These are phyloP conservation scores for Lacanobia oleracea DNA, from an alignment of 2,888 invertebrate genomes.

Conservation along the genomic window DNA sequence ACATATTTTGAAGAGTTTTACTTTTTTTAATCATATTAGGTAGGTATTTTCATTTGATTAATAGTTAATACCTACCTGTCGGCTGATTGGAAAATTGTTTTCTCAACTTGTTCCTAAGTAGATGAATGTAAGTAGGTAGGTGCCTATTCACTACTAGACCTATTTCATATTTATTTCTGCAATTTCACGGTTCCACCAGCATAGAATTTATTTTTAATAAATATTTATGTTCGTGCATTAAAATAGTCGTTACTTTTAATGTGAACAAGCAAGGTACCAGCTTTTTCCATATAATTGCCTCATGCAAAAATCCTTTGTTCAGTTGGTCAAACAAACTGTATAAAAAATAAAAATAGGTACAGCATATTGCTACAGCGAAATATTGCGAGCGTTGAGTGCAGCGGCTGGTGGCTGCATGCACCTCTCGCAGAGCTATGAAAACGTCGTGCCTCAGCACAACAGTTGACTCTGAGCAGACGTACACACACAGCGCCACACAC, in stretches of 20 bases:
- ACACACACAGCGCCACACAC: slow-evolving; percentile 73
- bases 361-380: slow-evolving; percentile 73
- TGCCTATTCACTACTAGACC: background rate
- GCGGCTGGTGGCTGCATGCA: slow-evolving; percentile 72
- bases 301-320: slow-evolving; percentile 58
- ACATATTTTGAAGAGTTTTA: slow-evolving; percentile 19
- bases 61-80: slow-evolving; percentile 20
- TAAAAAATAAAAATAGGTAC: slow-evolving; percentile 56
- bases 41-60: slow-evolving; percentile 32
- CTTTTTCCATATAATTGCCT: slow-evolving; percentile 57
- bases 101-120: background rate
- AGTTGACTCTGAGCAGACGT: slow-evolving; percentile 86
- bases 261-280: slow-evolving; percentile 44
- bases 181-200: slow-evolving; percentile 18
- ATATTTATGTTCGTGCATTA: slow-evolving; percentile 34
- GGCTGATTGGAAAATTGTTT: slow-evolving; percentile 32
- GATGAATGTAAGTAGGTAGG: background rate
- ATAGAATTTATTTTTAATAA: slow-evolving; percentile 39
- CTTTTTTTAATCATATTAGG: slow-evolving; percentile 5
- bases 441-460: slow-evolving; percentile 86
- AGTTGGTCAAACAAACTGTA: slow-evolving; percentile 61
- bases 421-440: slow-evolving; percentile 81
- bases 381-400: slow-evolving; percentile 81
- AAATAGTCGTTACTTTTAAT: slow-evolving; percentile 53
- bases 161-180: slow-evolving; percentile 13